Conservation (phyloP, 2,888 invertebrate genomes). For the Drosophila eohydei region DNA sequence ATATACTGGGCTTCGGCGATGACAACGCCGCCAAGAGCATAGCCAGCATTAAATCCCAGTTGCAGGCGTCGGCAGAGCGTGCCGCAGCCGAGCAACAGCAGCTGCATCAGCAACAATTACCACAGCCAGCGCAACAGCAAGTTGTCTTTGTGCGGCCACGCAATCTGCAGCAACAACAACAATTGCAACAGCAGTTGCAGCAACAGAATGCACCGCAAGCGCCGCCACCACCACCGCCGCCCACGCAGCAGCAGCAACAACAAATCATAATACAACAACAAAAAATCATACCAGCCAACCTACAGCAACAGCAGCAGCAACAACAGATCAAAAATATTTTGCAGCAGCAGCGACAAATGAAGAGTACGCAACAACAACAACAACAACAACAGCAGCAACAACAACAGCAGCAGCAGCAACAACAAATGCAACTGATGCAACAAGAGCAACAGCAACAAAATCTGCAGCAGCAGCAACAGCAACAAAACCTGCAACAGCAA, state of each 20-base stretch:
- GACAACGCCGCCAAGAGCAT: slow-evolving; percentile 77
- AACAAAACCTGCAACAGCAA: slow-evolving; percentile 11
- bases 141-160: slow-evolving; percentile 81
- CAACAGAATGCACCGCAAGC: slow-evolving; percentile 73
- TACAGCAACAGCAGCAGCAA: slow-evolving; percentile 64
- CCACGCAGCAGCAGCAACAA: slow-evolving; percentile 72
- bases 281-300: slow-evolving; percentile 79
- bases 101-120: slow-evolving; percentile 76
- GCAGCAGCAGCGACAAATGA: slow-evolving; percentile 71
- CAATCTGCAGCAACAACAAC: slow-evolving; percentile 64
- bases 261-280: slow-evolving; percentile 82
- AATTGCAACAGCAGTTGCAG: slow-evolving; percentile 69
- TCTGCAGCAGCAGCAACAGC: slow-evolving; percentile 36
- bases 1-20: slow-evolving; percentile 83
- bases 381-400: slow-evolving; percentile 64
- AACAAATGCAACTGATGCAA: slow-evolving; percentile 51
- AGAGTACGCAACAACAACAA: slow-evolving; percentile 58
- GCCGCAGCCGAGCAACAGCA: slow-evolving; percentile 83
- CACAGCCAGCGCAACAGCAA: slow-evolving; percentile 70
- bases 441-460: slow-evolving; percentile 50
- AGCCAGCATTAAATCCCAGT: slow-evolving; percentile 80
- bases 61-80: slow-evolving; percentile 77
- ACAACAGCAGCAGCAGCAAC: slow-evolving; percentile 69
- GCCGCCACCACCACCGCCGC: slow-evolving; percentile 54
- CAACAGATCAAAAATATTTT: slow-evolving; percentile 74